Conservation (phyloP, 2,113 vertebrate genomes). For the Ammospiza nelsoni region DNA sequence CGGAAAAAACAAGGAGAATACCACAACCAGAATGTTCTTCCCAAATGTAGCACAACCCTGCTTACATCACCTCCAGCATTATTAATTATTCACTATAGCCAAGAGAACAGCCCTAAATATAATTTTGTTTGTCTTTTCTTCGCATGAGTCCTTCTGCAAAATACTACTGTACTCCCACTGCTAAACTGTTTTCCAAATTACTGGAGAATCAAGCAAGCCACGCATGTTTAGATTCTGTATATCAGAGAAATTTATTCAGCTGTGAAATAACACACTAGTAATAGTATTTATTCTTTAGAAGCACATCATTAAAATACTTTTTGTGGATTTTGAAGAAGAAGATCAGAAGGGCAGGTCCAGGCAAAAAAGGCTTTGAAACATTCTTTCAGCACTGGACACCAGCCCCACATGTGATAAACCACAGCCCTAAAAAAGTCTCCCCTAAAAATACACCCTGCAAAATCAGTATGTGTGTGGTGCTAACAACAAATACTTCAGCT, state of each 20-base stretch:
- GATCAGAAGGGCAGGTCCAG: neutral
- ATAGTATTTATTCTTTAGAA: neutral
- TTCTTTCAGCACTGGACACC: neutral
- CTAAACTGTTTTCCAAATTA: neutral
- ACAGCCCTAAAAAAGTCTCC: neutral
- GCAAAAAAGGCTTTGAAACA: neutral
- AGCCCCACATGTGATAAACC: neutral
- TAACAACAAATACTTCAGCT: neutral
- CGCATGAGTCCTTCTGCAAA: neutral
- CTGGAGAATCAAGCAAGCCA: neutral
- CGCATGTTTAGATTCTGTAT: neutral
- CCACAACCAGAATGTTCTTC: conserved; percentile 39
- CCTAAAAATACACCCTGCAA: neutral
- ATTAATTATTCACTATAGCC: conserved; percentile 45
- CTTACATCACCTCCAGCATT: conserved; percentile 34
- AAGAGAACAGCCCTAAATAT: neutral
- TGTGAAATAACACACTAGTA: neutral
- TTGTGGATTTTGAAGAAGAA: neutral
- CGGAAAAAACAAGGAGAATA: conserved; percentile 30
- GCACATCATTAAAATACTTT: conserved; percentile 1
- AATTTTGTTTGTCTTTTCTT: conserved; percentile 8
- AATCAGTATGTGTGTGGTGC: neutral
- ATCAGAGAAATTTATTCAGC: neutral
- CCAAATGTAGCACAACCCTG: conserved; percentile 32
- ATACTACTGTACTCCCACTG: neutral